Conservation (phyloP, 2,888 invertebrate species). For the Mesoligia furuncula region DNA sequence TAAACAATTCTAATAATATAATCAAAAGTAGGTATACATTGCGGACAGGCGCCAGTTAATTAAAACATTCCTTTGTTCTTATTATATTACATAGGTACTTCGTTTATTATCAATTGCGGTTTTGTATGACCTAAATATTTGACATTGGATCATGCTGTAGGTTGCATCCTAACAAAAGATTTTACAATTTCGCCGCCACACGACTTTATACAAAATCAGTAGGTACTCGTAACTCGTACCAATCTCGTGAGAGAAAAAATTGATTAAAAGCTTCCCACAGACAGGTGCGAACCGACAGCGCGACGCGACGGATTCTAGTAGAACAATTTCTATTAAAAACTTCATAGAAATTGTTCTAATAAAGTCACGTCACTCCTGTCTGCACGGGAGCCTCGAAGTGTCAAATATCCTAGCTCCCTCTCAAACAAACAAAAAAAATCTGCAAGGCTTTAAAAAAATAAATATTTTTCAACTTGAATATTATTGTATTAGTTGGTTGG, state of each 20-base stretch:
- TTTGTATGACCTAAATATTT: slow-evolving; percentile 6
- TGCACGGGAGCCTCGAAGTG: not conserved
- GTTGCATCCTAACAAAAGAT: not conserved
- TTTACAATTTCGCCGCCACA: not conserved
- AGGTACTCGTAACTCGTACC: too few species aligned
- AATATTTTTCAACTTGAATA: not conserved
- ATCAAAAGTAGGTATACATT: slow-evolving; percentile 2
- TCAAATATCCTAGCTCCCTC: not conserved
- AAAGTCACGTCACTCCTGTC: not conserved
- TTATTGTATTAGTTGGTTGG: too few species aligned
- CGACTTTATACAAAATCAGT: not conserved
- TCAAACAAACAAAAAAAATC: not conserved
- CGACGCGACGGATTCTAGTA: not conserved
- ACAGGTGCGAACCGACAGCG: not conserved
- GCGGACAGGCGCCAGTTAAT: slow-evolving; percentile 5
- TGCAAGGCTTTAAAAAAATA: not conserved
- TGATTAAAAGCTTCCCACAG: not conserved
- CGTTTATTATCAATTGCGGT: slow-evolving; percentile 15
- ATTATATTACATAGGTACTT: not conserved
- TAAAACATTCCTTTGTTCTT: slow-evolving; percentile 22
- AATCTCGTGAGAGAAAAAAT: not conserved
- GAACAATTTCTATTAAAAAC: not conserved
- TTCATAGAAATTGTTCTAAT: not conserved
- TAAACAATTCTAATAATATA: not conserved
- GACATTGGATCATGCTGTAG: slow-evolving; percentile 5